Evolutionary conservation across 23 tunicate genomes (phyloP).

Genomic region (Trididemnum nubilum): DNA sequence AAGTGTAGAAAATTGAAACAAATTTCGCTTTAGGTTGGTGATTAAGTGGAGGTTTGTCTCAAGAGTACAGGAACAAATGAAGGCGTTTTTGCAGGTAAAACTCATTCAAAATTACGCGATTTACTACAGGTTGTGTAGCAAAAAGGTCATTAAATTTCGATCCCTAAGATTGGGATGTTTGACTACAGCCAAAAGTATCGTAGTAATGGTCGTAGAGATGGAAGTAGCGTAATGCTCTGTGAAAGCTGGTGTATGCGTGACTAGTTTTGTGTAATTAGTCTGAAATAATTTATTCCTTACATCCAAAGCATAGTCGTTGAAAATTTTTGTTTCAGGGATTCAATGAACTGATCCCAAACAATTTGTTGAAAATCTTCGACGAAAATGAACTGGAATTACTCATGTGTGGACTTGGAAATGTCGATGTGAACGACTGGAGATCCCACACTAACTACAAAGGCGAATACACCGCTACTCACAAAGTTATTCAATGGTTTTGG

Average conservation of each 20-base stretch:
- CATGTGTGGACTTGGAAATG: conserved; percentile 97
- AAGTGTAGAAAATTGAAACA: no score
- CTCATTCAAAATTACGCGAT: no score
- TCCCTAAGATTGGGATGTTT: no score
- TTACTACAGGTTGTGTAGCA: no score
- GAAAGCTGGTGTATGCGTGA: no score
- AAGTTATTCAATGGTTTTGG: conserved; percentile 98
- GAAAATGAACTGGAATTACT: conserved; percentile 90
- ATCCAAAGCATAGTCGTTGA: no score
- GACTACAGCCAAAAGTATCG: no score
- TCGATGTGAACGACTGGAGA: conserved; percentile 96
- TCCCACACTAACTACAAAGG: conserved; percentile 90
- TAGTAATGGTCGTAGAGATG: no score
- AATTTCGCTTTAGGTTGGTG: conserved; percentile 61
- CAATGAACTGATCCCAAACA: conserved; percentile 87
- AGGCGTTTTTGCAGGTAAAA: conserved; percentile 75
- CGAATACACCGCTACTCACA: conserved; percentile 78
- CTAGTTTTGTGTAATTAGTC: no score
- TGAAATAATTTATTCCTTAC: no score
- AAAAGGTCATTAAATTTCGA: no score
- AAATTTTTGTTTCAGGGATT: conserved; percentile 64
- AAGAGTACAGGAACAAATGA: conserved; percentile 93
- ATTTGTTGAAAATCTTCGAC: conserved; percentile 88
- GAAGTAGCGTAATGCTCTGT: no score
- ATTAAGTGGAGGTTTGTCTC: conserved; percentile 95